Conservation (phyloP, 2,797 vertebrate species). For the Rhynchotus rufescens region DNA sequence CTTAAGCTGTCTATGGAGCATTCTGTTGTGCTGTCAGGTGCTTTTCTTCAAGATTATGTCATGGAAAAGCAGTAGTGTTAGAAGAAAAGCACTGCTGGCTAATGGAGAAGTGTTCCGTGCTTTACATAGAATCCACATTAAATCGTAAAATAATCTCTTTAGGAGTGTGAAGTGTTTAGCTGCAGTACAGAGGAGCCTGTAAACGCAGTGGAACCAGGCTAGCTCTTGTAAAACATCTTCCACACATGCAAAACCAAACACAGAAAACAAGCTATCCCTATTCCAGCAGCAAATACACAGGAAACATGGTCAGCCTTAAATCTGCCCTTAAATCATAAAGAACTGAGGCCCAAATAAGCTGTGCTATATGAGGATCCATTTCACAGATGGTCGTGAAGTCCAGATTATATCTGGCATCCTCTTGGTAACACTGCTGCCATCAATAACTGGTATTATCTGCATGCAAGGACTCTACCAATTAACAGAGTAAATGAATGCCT, state of each 20-base stretch:
- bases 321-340: neutral
- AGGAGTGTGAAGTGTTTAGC: neutral
- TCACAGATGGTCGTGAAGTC: neutral
- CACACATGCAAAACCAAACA: neutral
- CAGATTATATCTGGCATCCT: neutral
- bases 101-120: neutral
- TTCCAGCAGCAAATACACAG: neutral
- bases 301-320: neutral
- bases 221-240: neutral
- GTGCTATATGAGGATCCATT: neutral
- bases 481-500: neutral
- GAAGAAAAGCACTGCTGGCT: neutral
- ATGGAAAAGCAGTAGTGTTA: neutral
- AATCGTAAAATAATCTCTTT: constrained; percentile 4
- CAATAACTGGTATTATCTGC: neutral
- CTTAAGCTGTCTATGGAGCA: neutral
- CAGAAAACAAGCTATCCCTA: neutral
- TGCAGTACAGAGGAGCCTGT: neutral
- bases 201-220: neutral
- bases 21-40: neutral
- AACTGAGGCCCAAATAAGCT: neutral
- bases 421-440: neutral
- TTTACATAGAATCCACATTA: neutral
- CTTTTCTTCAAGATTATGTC: neutral
- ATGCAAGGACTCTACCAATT: neutral